Evolutionary conservation across 2,797 vertebrate genomes (phyloP), one percentile per base, ranked within the genome.

Genomic region (Hemitrygon akajei): DNA sequence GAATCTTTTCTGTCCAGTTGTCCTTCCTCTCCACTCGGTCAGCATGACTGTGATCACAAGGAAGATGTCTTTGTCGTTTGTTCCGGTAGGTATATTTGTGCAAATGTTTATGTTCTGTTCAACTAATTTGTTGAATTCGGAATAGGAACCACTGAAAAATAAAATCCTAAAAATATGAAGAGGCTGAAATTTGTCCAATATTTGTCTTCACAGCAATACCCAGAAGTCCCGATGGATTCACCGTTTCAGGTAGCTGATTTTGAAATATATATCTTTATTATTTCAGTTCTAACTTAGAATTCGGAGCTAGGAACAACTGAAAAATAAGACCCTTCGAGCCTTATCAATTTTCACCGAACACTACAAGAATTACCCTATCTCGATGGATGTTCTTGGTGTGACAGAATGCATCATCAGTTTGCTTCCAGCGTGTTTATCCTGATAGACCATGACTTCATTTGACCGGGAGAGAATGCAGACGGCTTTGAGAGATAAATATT

Each of bases 41-140:
- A 94, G 11, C 94, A 95, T 94, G 95, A 96, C 81, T 96, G 96
- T 0, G 95, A 95, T 30, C 96, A 96, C 80, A 96, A 96, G 2
- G 96, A 96, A 91, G 96, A 96, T 9, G 95, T 95, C 2, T 95
- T 95, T 20, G 94, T 96, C 82, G 94, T 92, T 71, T 96, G 96
- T 93, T 94, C 94, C 0, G 96, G 96, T 96, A 79, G 95, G 95
- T 7, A 1, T 47, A 1, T 93, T 40, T 0, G 7, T 3, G 40
- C 7, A 16, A 14, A 7, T 79, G 11, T 18, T 37, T 6, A 34
- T 27, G 2, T 16, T 79, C 16, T 12, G 22, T 27, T 40, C 3
- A 58, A 22, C 11, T 84, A 7, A 56, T 10, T 5, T 0, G 2
- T 40, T 81, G 37, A 20, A 40, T 22, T 81, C 0, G 18, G 1